A percentile compares a stretch with the other conserved stretches of the same genome.
phyloP scores from a whole-genome alignment of 2,113 vertebrate species.

The Climacteris rufus region DNA sequence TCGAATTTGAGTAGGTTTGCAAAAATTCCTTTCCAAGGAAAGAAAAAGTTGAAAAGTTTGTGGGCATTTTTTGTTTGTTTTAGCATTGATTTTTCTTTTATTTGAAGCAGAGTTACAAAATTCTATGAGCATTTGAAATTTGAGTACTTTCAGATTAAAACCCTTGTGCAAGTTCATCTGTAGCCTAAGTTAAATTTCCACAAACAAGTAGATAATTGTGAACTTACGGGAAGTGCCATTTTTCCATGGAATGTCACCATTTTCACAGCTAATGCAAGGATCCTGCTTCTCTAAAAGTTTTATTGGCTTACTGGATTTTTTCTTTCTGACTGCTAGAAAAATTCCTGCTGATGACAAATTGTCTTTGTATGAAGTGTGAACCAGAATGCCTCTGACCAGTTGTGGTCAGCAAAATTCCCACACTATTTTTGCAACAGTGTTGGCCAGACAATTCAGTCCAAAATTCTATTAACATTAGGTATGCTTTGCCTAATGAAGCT shows the following conservation, averaged over 20 bases:
- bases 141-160: neutral
- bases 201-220: neutral
- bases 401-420: neutral
- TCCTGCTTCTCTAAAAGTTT: neutral
- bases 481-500: neutral
- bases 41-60: neutral
- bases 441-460: neutral
- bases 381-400: neutral
- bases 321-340: neutral
- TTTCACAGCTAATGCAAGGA: neutral
- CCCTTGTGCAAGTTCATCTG: neutral
- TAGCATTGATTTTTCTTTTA: neutral
- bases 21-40: neutral
- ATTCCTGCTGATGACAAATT: conserved; percentile 13
- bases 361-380: neutral
- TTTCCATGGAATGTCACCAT: neutral
- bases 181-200: neutral
- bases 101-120: neutral
- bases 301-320: neutral
- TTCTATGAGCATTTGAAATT: neutral
- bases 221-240: neutral
- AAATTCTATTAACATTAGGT: neutral
- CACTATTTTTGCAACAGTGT: neutral
- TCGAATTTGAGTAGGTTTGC: neutral
- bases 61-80: neutral